Base-by-base conservation (phyloP, 2,888 invertebrate genomes). In the Pristionchus entomophagus region DNA sequence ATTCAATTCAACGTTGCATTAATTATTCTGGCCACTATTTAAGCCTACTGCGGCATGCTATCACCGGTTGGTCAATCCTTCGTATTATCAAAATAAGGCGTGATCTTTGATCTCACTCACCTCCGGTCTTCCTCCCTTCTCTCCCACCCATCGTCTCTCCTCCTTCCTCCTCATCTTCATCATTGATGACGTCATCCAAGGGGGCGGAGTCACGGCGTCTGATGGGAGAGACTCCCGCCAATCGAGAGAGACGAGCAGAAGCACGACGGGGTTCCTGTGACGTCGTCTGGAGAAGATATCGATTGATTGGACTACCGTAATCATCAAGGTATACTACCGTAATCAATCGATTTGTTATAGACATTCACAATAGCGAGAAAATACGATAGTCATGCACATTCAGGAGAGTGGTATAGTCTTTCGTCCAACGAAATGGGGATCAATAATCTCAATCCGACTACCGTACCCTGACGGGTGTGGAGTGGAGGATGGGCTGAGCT, bases 381-480 rank as follows among this genome's bases (percentile, higher is more conserved):
- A 49, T 49, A 49, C 49, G 17, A 49, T 49, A 49, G 8, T 17
- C 49, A 49, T 49, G 10, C 10, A 49, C 8, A 12, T 8, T 49
- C 49, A n/a, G n/a, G n/a, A n/a, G n/a, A n/a, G n/a, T n/a, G n/a
- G n/a, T n/a, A n/a, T n/a, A n/a, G n/a, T n/a, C n/a, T n/a, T n/a
- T n/a, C n/a, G n/a, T n/a, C n/a, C n/a, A n/a, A n/a, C n/a, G n/a
- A n/a, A n/a, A n/a, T n/a, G n/a, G n/a, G n/a, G 14, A 59, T 65
- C 65, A 35, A 35, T 14, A 65, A 1, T 19, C 12, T 65, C 1
- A n/a, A 59, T 29, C 45, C 6, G 14, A 51, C 49, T 51, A 51
- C 22, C 78, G 32, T 80, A 80, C 78, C 78, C 78, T 80, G 51
- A 41, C 41, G 6, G 78, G 78, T 19, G 78, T 80, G 32, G 78